Evolutionary conservation across 2,888 invertebrate species (phyloP).

Genomic region (Bruchidius siliquastri): DNA sequence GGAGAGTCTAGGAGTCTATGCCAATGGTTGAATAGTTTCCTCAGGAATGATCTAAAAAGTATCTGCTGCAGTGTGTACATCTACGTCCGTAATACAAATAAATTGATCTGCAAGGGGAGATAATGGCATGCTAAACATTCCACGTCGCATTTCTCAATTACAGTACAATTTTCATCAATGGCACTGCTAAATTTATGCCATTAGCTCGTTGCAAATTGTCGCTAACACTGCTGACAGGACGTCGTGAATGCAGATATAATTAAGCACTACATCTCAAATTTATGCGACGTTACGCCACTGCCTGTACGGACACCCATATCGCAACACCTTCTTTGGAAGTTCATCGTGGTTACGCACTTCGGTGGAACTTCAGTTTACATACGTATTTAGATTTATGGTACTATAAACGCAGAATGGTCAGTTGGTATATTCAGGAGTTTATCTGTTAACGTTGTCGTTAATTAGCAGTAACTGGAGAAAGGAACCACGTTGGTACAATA

Average conservation of each 20-base stretch:
- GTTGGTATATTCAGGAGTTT: neutral
- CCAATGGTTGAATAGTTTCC: too few relatives aligned
- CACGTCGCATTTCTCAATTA: neutral
- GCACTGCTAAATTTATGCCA: neutral
- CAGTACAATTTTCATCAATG: neutral
- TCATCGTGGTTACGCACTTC: neutral
- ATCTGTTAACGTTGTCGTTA: neutral
- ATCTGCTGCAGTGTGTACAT: too few relatives aligned
- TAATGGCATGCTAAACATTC: neutral
- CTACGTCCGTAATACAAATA: too few relatives aligned
- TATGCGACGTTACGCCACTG: neutral
- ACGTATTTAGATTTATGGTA: neutral
- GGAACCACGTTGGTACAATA: neutral
- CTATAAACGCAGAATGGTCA: neutral
- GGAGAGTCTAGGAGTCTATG: too few relatives aligned
- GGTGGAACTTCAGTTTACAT: neutral
- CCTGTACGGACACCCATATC: neutral
- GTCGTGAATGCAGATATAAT: neutral
- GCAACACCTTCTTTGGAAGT: neutral
- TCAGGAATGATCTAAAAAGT: too few relatives aligned
- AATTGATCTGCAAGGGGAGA: neutral
- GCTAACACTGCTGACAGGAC: neutral
- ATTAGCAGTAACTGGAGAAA: neutral
- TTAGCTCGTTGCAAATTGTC: neutral
- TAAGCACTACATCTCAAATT: neutral